Evolutionary conservation across 1,140 invertebrate species (phyloP), one percentile per base, ranked within the genome.

Genomic region (Magallana gigas): DNA sequence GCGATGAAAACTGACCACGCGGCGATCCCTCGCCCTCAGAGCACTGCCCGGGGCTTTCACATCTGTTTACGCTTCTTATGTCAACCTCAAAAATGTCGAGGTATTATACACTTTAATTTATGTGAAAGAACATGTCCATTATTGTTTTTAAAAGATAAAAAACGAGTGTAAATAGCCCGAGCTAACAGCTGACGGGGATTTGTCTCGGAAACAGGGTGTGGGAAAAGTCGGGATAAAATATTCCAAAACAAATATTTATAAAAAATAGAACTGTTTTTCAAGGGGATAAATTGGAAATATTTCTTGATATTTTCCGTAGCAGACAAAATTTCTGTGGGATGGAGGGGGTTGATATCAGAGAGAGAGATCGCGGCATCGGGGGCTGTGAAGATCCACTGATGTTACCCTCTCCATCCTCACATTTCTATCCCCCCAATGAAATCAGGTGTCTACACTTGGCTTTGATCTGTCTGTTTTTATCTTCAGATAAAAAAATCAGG

Each of bases 81-180:
- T 76, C 68, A 76, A 76, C 68, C 68, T 76, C 68, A 76, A 76
- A 76, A 29, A 76, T 76, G 68, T 76, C 68, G 68, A 76, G 23
- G 68, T 76, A 23, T 76, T 76, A 76, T 76, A 36, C 2, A 12
- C 68, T 29, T 76, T 76, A 76, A 76, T 76, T 76, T 76, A 76
- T 76, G 68, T 76, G 18, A 7, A 29, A 76, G 68, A 76, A 23
- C 23, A 36, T 76, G 68, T 36, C 68, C 68, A 76, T 76, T 76
- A 76, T 76, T 76, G 68, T 76, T 76, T 76, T 76, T 29, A 76
- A 76, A 76, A 76, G 68, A 76, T 76, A 36, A 23, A 76, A 76
- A 76, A 76, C 23, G 18, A 29, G 23, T 76, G 68, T 29, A 29
- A 29, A 76, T 76, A 18, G 1, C 68, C 68, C 68, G 11, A 29